Percentiles rank a stretch among this genome's conserved stretches.
These are phyloP conservation scores for Tangara arthus DNA, from an alignment of 2,797 vertebrate species.

Conservation along the genomic window DNA sequence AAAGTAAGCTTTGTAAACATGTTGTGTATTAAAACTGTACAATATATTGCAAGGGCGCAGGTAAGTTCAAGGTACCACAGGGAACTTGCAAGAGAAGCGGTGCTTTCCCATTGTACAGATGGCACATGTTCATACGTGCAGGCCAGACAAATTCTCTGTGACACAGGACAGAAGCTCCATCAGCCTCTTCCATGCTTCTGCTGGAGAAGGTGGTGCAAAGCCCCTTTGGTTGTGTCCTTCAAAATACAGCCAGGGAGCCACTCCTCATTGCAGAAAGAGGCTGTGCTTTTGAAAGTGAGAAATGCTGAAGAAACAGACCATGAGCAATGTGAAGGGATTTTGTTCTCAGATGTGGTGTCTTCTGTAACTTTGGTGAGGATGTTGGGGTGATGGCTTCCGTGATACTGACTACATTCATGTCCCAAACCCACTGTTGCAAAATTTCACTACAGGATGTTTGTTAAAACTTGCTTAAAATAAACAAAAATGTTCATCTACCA, in stretches of 20 bases:
- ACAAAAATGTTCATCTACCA: neutral
- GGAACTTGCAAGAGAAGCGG: neutral
- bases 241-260: neutral
- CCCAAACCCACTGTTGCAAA: neutral
- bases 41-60: neutral
- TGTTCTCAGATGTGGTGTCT: neutral
- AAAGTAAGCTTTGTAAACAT: conserved; percentile 4
- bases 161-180: neutral
- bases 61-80: neutral
- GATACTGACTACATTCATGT: too few relatives aligned
- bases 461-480: neutral
- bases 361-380: neutral
- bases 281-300: neutral
- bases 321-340: neutral
- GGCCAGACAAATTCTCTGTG: neutral
- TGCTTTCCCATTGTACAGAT: neutral
- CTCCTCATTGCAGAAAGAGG: neutral
- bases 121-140: rapidly evolving
- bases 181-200: neutral
- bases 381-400: neutral
- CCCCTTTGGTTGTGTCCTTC: neutral
- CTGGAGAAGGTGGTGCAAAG: neutral
- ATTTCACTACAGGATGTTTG: neutral
- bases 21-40: neutral
- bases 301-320: neutral